These are phyloP conservation scores for Drosophila fuyamai DNA, from an alignment of 1,140 invertebrate genomes.

Conservation along the genomic window DNA sequence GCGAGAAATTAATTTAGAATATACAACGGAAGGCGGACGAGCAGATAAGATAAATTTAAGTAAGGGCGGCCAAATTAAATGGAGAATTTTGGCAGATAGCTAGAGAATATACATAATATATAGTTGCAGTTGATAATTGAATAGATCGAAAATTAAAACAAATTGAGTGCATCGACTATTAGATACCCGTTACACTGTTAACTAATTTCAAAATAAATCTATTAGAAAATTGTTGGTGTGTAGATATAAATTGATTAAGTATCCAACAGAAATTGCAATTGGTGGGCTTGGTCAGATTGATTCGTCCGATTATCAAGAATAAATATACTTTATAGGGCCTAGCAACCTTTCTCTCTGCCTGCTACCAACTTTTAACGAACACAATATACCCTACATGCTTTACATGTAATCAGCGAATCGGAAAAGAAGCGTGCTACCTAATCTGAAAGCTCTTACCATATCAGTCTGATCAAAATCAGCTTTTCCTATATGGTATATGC, in stretches of 20 bases:
- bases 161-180: no score
- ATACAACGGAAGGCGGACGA: constrained; percentile 35
- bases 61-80: constrained; percentile 11
- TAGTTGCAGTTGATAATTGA: constrained; percentile 5
- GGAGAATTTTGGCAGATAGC: constrained; percentile 28
- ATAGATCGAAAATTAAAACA: constrained; percentile 6
- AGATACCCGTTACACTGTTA: no score
- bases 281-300: no score
- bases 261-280: no score
- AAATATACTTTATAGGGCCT: no score
- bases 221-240: no score
- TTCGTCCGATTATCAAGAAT: no score
- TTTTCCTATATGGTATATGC: constrained; percentile 18
- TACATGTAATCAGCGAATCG: background rate
- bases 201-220: no score
- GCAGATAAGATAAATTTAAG: constrained; percentile 54
- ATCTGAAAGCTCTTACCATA: constrained; percentile 4
- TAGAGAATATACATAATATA: background rate
- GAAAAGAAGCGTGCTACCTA: constrained; percentile 2
- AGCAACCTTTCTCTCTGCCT: no score
- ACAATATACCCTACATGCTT: no score
- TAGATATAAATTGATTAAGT: no score
- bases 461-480: constrained; percentile 4
- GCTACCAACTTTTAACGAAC: no score
- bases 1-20: constrained; percentile 67